These are phyloP conservation scores for Escarpia spicata DNA, from an alignment of 2,888 invertebrate species.

Conservation along the genomic window DNA sequence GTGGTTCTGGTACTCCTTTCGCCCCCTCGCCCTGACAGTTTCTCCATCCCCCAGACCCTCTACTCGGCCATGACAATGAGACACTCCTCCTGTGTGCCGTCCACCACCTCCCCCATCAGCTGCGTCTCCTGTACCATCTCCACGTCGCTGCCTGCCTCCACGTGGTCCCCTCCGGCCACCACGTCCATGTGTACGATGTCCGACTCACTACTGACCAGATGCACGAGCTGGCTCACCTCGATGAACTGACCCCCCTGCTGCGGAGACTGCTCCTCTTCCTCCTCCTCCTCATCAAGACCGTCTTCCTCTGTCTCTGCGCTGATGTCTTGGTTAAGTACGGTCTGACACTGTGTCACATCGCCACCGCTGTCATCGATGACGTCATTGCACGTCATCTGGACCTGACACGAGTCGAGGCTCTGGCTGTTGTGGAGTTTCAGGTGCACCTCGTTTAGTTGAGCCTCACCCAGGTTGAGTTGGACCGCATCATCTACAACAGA, in stretches of 20 bases:
- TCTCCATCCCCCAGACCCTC: neutral
- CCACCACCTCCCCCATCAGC: slow-evolving; percentile 9
- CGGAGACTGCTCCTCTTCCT: neutral
- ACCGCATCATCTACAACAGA: neutral
- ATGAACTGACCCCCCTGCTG: neutral
- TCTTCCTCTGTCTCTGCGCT: neutral
- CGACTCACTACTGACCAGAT: neutral
- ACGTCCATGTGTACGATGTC: slow-evolving; percentile 7
- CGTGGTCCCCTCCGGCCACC: neutral
- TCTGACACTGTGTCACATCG: neutral
- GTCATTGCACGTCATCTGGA: neutral
- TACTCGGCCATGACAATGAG: neutral
- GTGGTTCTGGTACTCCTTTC: neutral
- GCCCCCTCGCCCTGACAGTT: neutral
- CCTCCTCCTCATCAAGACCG: neutral
- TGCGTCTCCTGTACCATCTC: neutral
- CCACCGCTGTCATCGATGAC: neutral
- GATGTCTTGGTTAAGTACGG: neutral
- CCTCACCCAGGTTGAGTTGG: neutral
- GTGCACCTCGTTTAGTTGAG: neutral
- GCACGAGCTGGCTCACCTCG: neutral
- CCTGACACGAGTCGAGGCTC: neutral
- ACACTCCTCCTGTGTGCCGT: neutral
- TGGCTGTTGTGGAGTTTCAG: neutral
- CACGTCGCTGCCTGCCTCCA: neutral